Evolutionary conservation across 1,140 invertebrate species (phyloP), one percentile per base, ranked within the genome.

Genomic region (Formica selysi): DNA sequence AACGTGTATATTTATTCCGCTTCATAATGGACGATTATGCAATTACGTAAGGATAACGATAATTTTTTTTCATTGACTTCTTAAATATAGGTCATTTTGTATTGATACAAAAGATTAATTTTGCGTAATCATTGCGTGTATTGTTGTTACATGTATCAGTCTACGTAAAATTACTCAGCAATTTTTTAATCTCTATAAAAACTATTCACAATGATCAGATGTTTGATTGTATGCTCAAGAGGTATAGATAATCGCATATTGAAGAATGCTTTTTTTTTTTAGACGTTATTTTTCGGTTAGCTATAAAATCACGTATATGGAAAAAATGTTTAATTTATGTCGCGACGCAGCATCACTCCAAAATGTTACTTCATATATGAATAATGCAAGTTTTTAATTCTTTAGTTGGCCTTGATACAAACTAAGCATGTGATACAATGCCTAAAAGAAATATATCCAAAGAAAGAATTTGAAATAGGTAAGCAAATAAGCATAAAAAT

Each of bases 331-430:
- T 54, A 48, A 41, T 32, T 32, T 71, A 71, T n/a, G 11, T 73
- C 8, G 22, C 10, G 22, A 79, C n/a, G 0, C 13, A 57, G 0
- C 48, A 3, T 48, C 7, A 51, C 29, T 26, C 7, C 1, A n/a
- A 41, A 48, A 6, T 57, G 8, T 32, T n/a, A 57, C 0, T 19
- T 38, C 5, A 36, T 41, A 61, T 0, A 26, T 73, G 6, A 81
- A 29, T 38, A 81, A 64, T 59, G 1, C n/a, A 59, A 36, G 2
- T 84, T 64, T 13, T 38, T 19, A 59, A 62, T 85, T 80, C 97
- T 97, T 91, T 94, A 98, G 97, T 94, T 98, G 89, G 97, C 97
- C 26, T 94, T 98, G 32, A 97, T 97, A 92, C 97, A 98, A 95
- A 98, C 97, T 10, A 96, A 96, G 93, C 95, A 97, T 96, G 97